Conservation (phyloP, 2,113 vertebrate species). For the Atlantisia rogersi region DNA sequence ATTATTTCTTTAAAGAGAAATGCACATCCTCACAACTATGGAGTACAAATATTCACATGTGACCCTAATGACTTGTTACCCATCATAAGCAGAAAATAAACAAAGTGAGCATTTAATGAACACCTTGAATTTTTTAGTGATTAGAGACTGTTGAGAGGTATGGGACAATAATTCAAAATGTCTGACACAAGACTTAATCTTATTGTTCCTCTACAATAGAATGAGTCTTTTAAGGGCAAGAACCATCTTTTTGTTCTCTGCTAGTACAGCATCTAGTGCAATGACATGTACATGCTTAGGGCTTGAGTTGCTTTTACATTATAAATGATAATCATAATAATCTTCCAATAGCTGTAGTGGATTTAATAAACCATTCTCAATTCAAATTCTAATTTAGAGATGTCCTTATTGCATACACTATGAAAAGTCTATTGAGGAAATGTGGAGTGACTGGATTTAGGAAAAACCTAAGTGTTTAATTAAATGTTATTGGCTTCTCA, state of each 20-base stretch:
- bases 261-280: not conserved
- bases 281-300: not conserved
- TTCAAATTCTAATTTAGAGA: slow-evolving; percentile 18
- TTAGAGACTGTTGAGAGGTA: not conserved
- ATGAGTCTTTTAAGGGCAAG: not conserved
- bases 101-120: not conserved
- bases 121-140: not conserved
- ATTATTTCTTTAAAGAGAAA: not conserved
- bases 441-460: not conserved
- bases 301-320: slow-evolving; percentile 16
- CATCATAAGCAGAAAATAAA: not conserved
- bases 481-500: not conserved
- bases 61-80: not conserved
- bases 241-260: not conserved
- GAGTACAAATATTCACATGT: not conserved
- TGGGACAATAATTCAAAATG: not conserved
- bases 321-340: not conserved
- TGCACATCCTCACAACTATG: not conserved
- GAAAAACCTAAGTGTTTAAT: not conserved
- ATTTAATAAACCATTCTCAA: slow-evolving; percentile 17
- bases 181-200: not conserved
- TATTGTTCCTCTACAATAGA: not conserved
- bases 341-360: not conserved
- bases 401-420: not conserved
- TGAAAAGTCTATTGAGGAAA: not conserved